These are phyloP conservation scores for Xestobium rufovillosum DNA, from an alignment of 2,888 invertebrate species.

Conservation along the genomic window DNA sequence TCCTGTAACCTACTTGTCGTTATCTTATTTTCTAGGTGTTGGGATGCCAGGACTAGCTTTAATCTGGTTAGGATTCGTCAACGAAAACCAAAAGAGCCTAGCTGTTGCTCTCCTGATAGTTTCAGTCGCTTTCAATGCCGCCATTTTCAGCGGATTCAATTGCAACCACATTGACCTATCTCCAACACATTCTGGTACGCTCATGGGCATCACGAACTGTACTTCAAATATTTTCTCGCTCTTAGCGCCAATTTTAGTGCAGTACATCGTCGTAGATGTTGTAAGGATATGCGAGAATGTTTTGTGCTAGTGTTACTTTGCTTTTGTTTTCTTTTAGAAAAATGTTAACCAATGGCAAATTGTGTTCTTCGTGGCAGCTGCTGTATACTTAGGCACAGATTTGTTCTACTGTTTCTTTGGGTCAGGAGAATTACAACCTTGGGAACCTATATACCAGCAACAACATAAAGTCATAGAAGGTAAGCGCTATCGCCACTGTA, in stretches of 20 bases:
- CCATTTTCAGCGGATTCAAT: conserved; percentile 63
- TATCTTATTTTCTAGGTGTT: background rate
- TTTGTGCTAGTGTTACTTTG: conserved; percentile 62
- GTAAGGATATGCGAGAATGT: no score
- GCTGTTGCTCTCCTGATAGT: conserved; percentile 58
- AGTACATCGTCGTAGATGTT: conserved; percentile 56
- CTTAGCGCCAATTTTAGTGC: conserved; percentile 63
- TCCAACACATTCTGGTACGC: conserved; percentile 69
- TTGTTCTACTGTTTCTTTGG: conserved; percentile 61
- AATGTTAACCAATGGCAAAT: conserved; percentile 62
- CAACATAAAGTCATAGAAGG: no score
- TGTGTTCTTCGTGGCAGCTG: conserved; percentile 65
- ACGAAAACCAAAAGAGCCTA: conserved; percentile 47
- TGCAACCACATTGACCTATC: conserved; percentile 73
- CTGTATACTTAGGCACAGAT: conserved; percentile 59
- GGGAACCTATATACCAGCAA: no score
- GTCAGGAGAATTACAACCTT: conserved; percentile 55
- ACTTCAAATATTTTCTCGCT: conserved; percentile 66
- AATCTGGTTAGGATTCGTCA: conserved; percentile 50
- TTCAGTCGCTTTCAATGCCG: conserved; percentile 63
- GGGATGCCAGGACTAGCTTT: conserved; percentile 59
- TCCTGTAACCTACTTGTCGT: no score
- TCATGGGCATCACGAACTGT: conserved; percentile 76
- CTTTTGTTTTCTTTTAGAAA: conserved; percentile 44
- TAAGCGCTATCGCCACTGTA: no score